Evolutionary conservation across 2,797 vertebrate species (phyloP).

Genomic region (Schizopygopsis malacanthus): DNA sequence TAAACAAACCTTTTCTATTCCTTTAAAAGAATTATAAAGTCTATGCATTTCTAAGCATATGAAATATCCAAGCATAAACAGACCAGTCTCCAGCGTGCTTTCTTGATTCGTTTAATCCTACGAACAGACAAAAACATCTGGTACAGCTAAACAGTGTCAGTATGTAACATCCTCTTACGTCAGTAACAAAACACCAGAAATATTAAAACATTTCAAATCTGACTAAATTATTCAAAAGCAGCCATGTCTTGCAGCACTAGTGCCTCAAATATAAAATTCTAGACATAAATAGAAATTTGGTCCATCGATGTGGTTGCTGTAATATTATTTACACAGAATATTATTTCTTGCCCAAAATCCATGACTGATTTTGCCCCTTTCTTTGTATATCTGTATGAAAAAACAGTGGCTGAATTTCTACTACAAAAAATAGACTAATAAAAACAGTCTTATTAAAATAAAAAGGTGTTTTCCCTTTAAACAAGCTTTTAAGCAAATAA

Average conservation of each 20-base stretch:
- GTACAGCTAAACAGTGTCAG: conserved; percentile 81
- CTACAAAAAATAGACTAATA: conserved; percentile 83
- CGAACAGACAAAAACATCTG: conserved; percentile 69
- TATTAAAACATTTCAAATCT: conserved; percentile 77
- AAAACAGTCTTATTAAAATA: conserved; percentile 75
- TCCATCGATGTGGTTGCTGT: conserved; percentile 87
- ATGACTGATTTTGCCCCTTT: conserved; percentile 68
- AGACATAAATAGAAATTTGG: conserved; percentile 99
- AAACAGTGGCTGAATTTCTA: conserved; percentile 77
- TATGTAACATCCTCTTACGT: conserved; percentile 84
- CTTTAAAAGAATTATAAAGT: background rate
- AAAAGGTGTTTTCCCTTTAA: conserved; percentile 68
- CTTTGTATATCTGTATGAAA: conserved; percentile 82
- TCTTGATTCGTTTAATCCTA: conserved; percentile 70
- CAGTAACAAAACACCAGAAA: conserved; percentile 79
- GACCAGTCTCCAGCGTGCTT: conserved; percentile 48
- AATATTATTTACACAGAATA: conserved; percentile 94
- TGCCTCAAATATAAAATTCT: conserved; percentile 98
- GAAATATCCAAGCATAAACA: conserved; percentile 29
- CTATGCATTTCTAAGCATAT: background rate
- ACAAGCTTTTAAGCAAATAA: conserved; percentile 79
- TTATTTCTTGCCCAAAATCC: conserved; percentile 76
- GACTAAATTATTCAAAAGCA: conserved; percentile 83
- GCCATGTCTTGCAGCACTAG: conserved; percentile 84
- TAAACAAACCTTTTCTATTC: background rate